Evolutionary conservation across 64 coral and sea anemone species (phyloP).

Genomic region (Pocillopora damicornis): DNA sequence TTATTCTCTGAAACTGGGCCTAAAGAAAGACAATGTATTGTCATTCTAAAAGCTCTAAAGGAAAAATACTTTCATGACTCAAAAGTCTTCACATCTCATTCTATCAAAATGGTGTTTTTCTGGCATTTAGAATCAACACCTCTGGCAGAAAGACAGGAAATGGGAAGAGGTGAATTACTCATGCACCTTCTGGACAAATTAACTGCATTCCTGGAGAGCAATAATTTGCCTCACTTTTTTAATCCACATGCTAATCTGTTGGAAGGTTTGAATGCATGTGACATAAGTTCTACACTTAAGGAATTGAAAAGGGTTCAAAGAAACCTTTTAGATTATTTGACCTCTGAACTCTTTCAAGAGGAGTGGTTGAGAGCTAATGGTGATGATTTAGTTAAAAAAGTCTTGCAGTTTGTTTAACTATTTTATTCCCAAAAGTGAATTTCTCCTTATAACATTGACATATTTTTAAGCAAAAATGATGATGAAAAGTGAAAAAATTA

Average conservation of each 20-base stretch:
- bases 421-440: too few species aligned
- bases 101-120: conserved; percentile 3
- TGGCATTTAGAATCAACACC: conserved; percentile 32
- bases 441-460: too few species aligned
- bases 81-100: conserved; percentile 4
- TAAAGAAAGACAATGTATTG: conserved; percentile 22
- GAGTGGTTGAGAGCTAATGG: neutral
- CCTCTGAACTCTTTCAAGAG: conserved; percentile 2
- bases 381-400: conserved; percentile 27
- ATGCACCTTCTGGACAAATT: neutral
- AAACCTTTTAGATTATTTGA: neutral
- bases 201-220: neutral
- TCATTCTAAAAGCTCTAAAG: conserved; percentile 7
- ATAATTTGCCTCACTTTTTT: conserved; percentile 29
- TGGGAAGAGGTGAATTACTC: conserved; percentile 21
- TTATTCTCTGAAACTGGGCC: conserved; percentile 23
- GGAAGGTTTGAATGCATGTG: neutral
- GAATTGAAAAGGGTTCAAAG: neutral
- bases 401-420: neutral
- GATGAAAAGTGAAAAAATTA: too few species aligned
- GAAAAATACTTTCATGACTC: neutral
- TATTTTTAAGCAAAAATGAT: too few species aligned
- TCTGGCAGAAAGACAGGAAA: neutral
- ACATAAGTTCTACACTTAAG: neutral
- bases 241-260: neutral